Conservation (phyloP, 2,797 vertebrate species). For the Sebastes alutus region DNA sequence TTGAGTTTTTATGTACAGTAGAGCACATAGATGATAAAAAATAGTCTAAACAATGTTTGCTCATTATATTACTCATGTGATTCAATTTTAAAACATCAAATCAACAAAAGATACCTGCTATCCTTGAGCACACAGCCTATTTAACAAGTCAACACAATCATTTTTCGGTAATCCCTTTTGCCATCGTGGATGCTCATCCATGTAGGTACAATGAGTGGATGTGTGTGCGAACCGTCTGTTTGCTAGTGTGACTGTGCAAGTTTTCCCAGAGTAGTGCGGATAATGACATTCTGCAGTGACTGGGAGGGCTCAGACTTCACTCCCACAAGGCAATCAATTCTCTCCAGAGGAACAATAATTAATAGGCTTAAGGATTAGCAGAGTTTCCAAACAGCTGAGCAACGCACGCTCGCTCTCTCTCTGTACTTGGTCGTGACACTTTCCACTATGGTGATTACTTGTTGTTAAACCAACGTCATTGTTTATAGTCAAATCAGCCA, state of each 20-base stretch:
- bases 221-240: neutral
- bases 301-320: conserved; percentile 31
- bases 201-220: neutral
- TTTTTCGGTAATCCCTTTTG: neutral
- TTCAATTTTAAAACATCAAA: neutral
- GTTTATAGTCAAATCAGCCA: neutral
- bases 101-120: neutral
- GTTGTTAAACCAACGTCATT: neutral
- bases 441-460: neutral
- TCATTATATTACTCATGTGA: neutral
- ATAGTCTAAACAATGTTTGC: neutral
- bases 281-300: conserved; percentile 37
- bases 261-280: conserved; percentile 34
- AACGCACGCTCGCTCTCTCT: neutral
- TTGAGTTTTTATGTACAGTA: neutral
- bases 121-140: neutral
- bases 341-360: conserved; percentile 30
- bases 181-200: neutral
- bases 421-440: neutral
- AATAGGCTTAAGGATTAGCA: conserved; percentile 50
- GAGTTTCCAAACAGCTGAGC: conserved; percentile 39
- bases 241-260: conserved; percentile 2
- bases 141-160: neutral
- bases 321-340: conserved; percentile 17
- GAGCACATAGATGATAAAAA: neutral